Base-by-base conservation (phyloP, 2,888 invertebrate genomes). In the Melanostoma scalare region DNA sequence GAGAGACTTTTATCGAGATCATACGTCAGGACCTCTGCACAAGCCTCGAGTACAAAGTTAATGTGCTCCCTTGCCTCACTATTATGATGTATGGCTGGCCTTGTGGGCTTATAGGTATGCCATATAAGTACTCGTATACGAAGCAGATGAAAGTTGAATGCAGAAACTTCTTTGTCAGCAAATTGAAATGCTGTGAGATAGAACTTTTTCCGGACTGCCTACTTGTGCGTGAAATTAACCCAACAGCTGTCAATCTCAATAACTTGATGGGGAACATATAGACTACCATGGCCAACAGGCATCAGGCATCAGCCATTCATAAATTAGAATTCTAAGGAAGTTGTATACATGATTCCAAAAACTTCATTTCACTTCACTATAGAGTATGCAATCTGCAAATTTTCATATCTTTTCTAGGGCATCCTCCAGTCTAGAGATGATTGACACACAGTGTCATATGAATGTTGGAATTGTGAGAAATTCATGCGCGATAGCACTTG, bases 181-280 rank as follows among this genome's bases (percentile, higher is more conserved):
- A 80, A 80, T 80, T 76, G 76, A 80, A 76, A 71, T 71, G 48
- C 46, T 71, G 58, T 76, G 48, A 71, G 46, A 71, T 58, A 71
- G 65, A 65, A 75, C 36, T 55, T 65, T 46, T 30, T 31, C 40
- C 33, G 52, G 44, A 69, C 58, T 42, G 58, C 42, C 42, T 80
- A 71, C 63, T 71, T 80, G 69, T 67, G 71, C 76, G 80, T 75
- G 60, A 71, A 80, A 80, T 80, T 71, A 53, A 75, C 71, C 76
- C 68, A 80, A 60, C 80, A 80, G 80, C 71, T 80, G 76, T 76
- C 80, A 75, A 76, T 76, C 65, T 71, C 31, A 76, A 76, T 76
- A 30, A 58, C 50, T n/a, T 69, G 30, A 9, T 6, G 36, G 4
- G 20, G 20, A 20, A 20, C 20, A 20, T 20, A 20, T 20, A 20